Evolutionary conservation across 30 jellyfish, hydroid and myxozoan species (phyloP), one percentile per base, ranked within the genome.

Genomic region (Calvadosia cruxmelitensis): DNA sequence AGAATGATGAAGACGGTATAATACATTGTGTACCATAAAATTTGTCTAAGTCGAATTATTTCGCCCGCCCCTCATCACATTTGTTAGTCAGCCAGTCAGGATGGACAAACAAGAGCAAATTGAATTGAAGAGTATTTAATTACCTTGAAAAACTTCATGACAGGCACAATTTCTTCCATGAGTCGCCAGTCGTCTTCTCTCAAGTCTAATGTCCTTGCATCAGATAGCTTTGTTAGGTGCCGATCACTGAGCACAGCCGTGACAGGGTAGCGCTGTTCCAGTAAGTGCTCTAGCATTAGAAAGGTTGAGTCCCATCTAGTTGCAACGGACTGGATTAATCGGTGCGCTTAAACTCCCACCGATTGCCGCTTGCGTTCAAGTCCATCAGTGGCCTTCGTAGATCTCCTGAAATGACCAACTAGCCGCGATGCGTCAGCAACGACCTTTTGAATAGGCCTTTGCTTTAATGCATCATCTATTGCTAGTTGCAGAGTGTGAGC

Each of bases 231-330:
- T 5, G 57, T 42, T 5, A 5, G 20, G 20, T 20, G 57, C 10
- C 57, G 57, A 20, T 42, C 57, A 42, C 57, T 42, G 57, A 42
- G 57, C 20, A 42, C 57, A 20, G n/a, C 57, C 20, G 57, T 42
- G 20, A 42, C 20, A 10, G 57, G 57, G 57, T 76, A 75, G 68
- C 30, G 50, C 66, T 65, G 86, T 30, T 52, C 66, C n/a, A 49
- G 71, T 53, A 61, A 69, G 35, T 66, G 70, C 51, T 53, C 48
- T 27, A 77, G 67, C 90, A 77, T 77, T 53, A 32, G 70, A 52
- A 31, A 77, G 31, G 67, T 78, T n/a, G 79, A 63, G 76, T 77
- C 67, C 90, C 90, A 77, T 34, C 80, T 77, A 50, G 90, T 77
- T 70, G 52, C 34, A 51, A 69, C 53, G 10, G 70, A 67, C 31